These are phyloP conservation scores for Limonius californicus DNA, from an alignment of 1,140 invertebrate genomes.

Conservation along the genomic window DNA sequence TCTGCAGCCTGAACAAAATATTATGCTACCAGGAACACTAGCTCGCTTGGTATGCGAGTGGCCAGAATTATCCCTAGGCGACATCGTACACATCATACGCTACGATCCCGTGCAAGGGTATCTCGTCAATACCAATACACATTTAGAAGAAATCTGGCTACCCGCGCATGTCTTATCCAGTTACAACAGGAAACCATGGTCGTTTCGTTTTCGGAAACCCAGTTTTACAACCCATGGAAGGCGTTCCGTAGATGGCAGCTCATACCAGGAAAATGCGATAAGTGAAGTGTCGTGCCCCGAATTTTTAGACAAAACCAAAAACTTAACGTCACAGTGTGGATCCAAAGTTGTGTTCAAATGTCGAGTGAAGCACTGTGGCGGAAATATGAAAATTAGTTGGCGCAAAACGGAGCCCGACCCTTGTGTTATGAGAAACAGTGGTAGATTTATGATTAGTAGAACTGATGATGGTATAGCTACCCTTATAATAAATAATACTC, in stretches of 20 bases:
- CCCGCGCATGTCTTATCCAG: conserved; percentile 59
- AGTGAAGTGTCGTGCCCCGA: conserved; percentile 37
- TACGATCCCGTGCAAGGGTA: conserved; percentile 49
- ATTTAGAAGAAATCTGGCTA: conserved; percentile 58
- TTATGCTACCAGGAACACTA: conserved; percentile 53
- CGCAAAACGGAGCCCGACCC: conserved; percentile 54
- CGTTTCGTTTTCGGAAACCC: conserved; percentile 54
- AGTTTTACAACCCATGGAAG: conserved; percentile 42
- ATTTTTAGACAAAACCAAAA: conserved; percentile 39
- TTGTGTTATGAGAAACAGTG: conserved; percentile 51
- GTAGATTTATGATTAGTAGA: conserved; percentile 49
- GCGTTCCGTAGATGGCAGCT: conserved; percentile 46
- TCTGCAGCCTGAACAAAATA: conserved; percentile 40
- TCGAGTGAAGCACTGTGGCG: conserved; percentile 34
- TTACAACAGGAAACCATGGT: conserved; percentile 57
- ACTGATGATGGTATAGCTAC: conserved; percentile 51
- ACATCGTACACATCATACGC: conserved; percentile 50
- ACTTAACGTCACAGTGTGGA: conserved; percentile 35
- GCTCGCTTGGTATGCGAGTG: conserved; percentile 53
- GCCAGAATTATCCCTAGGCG: conserved; percentile 52
- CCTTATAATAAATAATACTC: conserved; percentile 53
- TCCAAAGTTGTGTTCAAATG: conserved; percentile 40
- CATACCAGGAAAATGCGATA: conserved; percentile 30
- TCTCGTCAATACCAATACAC: conserved; percentile 45
- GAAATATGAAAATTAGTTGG: conserved; percentile 51